Evolutionary conservation across 2,797 vertebrate genomes (phyloP), one percentile per base, ranked within the genome.

Genomic region (Pseudochaenichthys georgianus): DNA sequence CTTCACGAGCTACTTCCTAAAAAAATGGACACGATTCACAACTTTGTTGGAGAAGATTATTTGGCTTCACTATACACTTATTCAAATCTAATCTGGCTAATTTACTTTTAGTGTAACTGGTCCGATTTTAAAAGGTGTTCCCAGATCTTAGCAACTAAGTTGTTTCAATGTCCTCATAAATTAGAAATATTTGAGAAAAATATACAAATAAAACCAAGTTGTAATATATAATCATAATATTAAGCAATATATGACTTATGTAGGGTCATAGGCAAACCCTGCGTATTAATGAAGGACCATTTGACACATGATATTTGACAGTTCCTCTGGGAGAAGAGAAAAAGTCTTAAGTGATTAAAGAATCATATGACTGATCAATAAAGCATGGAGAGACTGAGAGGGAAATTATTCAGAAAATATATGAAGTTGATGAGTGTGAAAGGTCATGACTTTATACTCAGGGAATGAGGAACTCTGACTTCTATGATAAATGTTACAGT

Each of bases 331-430:
- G 80, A 74, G 54, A 47, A 47, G 28, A 67, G 47, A 13, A 84
- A 77, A 79, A 64, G 70, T 78, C 71, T 70, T 3, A 12, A 62
- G 53, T 81, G 78, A 81, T 87, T 75, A 82, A 88, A 89, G 54
- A 90, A 80, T 83, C 73, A 90, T 85, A 63, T 58, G 47, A 57
- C 15, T 81, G 80, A 89, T 87, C 88, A 88, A 87, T 89, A 89
- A 90, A 79, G 68, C 78, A 88, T 87, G 75, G 43, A 50, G 50
- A 9, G 19, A 45, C 47, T 0, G 5, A 51, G 46, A 51, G 58
- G 23, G 19, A 19, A 58, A 69, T 17, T 73, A 73, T 71, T 76
- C 17, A 54, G 66, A 77, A 21, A 38, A 67, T 34, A 66, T 43
- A 41, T 11, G 15, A 21, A 76, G 54, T 38, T 57, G 34, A 61